A percentile compares a stretch with the other conserved stretches of the same genome.
These are phyloP conservation scores for Callinectes sapidus DNA, from an alignment of 2,888 invertebrate genomes.

Conservation along the genomic window DNA sequence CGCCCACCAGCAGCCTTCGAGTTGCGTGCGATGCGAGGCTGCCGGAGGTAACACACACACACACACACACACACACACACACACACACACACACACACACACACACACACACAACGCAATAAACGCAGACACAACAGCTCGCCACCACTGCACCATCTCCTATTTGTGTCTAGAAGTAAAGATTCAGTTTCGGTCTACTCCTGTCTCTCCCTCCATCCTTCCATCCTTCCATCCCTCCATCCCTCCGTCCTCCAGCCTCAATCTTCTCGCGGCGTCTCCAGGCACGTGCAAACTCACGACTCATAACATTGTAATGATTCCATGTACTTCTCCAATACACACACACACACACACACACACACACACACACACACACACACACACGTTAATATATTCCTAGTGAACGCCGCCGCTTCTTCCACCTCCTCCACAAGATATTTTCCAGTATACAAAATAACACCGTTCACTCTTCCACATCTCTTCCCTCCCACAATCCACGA, in stretches of 20 bases:
- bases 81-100: slow-evolving; percentile 24
- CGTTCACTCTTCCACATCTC: not conserved
- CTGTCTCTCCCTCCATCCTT: slow-evolving; percentile 12
- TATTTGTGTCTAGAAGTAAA: slow-evolving; percentile 24
- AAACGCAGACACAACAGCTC: not conserved
- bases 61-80: slow-evolving; percentile 28
- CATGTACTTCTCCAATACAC: not conserved
- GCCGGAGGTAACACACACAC: not conserved
- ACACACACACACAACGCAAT: slow-evolving; percentile 6
- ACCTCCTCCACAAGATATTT: not conserved
- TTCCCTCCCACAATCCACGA: not conserved
- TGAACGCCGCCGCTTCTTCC: not conserved
- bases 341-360: slow-evolving; percentile 26
- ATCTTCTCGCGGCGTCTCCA: not conserved
- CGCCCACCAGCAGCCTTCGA: not conserved
- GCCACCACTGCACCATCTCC: not conserved
- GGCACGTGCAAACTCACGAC: not conserved
- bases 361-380: slow-evolving; percentile 50
- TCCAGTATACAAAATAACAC: not conserved
- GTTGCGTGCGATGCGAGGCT: not conserved
- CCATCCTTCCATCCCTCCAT: not conserved
- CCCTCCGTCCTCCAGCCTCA: not conserved
- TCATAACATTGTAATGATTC: not conserved
- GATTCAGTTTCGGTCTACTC: not conserved
- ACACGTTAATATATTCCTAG: not conserved